Evolutionary conservation across 1,140 invertebrate genomes (phyloP).

Genomic region (Sitodiplosis mosellana): DNA sequence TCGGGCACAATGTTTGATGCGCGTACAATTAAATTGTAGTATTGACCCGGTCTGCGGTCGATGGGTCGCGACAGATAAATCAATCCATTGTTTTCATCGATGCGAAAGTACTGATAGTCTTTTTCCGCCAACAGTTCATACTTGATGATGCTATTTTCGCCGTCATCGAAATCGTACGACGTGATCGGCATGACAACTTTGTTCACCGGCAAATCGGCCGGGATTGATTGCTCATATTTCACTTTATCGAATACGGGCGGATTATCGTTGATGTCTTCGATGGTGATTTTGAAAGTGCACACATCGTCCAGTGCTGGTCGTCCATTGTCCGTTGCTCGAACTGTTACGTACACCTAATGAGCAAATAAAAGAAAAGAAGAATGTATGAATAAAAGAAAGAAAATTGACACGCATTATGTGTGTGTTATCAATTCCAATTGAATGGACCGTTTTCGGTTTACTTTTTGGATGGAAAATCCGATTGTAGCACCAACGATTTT

Average conservation of each 20-base stretch:
- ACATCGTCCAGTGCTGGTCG: constrained; percentile 64
- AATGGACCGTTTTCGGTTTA: no score
- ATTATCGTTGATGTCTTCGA: constrained; percentile 79
- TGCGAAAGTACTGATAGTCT: constrained; percentile 52
- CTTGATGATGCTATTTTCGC: constrained; percentile 59
- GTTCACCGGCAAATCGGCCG: constrained; percentile 20
- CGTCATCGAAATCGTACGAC: constrained; percentile 74
- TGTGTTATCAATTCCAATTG: not conserved
- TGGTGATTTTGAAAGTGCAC: constrained; percentile 72
- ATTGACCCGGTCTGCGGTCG: constrained; percentile 33
- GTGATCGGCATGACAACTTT: constrained; percentile 70
- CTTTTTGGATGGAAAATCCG: no score
- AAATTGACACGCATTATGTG: not conserved
- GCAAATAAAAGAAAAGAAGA: not conserved
- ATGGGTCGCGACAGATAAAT: constrained; percentile 55
- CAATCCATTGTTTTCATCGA: constrained; percentile 57
- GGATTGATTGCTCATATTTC: constrained; percentile 29
- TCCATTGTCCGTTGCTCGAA: constrained; percentile 72
- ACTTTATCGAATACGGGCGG: constrained; percentile 69
- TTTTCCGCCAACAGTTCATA: constrained; percentile 39
- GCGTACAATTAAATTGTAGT: constrained; percentile 50
- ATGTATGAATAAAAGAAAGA: not conserved
- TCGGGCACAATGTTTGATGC: constrained; percentile 54
- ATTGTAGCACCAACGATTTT: no score
- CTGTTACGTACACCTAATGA: constrained; percentile 28